A percentile compares a stretch with the other conserved stretches of the same genome.
Evolutionary conservation across 2,113 vertebrate genomes (phyloP).

Genomic region (Scophthalmus maximus): DNA sequence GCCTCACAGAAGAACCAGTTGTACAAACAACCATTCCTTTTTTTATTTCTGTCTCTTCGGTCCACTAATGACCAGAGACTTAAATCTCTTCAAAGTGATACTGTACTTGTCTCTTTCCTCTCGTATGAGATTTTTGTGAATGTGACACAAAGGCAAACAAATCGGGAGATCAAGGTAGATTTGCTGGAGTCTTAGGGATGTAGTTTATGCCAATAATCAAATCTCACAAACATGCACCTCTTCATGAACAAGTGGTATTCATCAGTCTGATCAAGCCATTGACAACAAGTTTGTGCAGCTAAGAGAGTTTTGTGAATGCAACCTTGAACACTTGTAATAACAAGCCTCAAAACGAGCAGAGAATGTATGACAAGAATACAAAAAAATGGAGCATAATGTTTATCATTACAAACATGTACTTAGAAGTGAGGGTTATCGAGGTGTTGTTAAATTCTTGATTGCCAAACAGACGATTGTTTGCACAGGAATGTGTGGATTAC

Average conservation of each 20-base stretch:
- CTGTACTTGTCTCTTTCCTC: too few species aligned
- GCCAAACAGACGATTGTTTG: conserved; percentile 17
- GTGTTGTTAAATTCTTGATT: conserved; percentile 11
- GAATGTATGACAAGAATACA: background rate
- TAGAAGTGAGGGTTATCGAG: background rate
- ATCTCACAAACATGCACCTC: background rate
- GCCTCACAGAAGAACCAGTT: too few species aligned
- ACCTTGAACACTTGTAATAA: background rate
- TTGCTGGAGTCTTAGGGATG: too few species aligned
- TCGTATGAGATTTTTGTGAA: too few species aligned
- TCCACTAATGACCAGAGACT: too few species aligned
- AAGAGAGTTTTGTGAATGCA: background rate
- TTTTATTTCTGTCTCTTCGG: too few species aligned
- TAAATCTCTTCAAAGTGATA: too few species aligned
- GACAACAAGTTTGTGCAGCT: background rate
- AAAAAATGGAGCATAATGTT: conserved; percentile 11
- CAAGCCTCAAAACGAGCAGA: background rate
- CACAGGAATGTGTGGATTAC: conserved; percentile 30
- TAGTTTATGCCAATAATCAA: background rate
- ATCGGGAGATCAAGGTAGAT: too few species aligned
- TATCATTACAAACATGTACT: conserved; percentile 9
- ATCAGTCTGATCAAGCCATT: background rate
- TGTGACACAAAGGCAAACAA: too few species aligned
- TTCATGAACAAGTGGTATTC: background rate
- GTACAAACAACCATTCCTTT: too few species aligned